phyloP scores from a whole-genome alignment of 2,888 invertebrate genomes.

The Chrysolina oricalcia region DNA sequence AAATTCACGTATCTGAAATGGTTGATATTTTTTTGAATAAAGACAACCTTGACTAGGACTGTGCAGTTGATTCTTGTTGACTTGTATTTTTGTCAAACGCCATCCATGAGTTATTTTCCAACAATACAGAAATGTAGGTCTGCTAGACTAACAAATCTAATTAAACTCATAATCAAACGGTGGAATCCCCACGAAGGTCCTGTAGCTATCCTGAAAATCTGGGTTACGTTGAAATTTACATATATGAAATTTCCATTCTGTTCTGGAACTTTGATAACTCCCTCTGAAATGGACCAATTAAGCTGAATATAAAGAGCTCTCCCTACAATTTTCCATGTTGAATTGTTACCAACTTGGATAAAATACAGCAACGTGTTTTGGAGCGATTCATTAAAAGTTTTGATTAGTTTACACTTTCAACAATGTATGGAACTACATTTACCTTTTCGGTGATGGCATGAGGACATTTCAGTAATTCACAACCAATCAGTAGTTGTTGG shows the following conservation, averaged over 20 bases:
- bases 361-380: background rate
- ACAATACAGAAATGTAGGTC: too few species aligned
- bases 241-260: conserved; percentile 14
- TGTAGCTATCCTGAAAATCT: background rate
- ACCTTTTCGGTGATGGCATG: background rate
- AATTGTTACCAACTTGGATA: conserved; percentile 8
- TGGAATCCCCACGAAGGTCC: background rate
- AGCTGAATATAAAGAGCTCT: conserved; percentile 9
- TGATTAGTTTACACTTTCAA: conserved; percentile 2
- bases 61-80: too few species aligned
- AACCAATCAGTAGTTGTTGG: too few species aligned
- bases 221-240: background rate
- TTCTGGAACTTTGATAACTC: conserved; percentile 15
- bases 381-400: conserved; percentile 18
- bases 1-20: too few species aligned
- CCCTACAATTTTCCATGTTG: conserved; percentile 3
- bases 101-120: too few species aligned
- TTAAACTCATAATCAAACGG: too few species aligned
- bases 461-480: too few species aligned
- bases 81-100: too few species aligned
- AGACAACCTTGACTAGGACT: too few species aligned
- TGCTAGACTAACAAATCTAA: too few species aligned
- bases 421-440: conserved; percentile 7
- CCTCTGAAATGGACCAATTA: conserved; percentile 10
- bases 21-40: too few species aligned